These are phyloP conservation scores for Lordiphosa andalusiaca DNA, from an alignment of 2,888 invertebrate species.

Conservation along the genomic window DNA sequence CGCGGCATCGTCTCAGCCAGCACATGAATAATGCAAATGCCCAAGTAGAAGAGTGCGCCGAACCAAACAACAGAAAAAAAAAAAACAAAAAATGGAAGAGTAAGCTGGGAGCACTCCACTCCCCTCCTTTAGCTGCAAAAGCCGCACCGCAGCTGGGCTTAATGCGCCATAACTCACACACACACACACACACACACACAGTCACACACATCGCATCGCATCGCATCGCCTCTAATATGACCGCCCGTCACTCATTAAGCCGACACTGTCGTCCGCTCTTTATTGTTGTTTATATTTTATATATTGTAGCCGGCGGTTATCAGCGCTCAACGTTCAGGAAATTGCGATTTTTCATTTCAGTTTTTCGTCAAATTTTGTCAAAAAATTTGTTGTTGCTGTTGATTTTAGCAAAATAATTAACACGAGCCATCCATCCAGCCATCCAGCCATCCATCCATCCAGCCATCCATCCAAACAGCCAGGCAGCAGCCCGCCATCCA, in stretches of 20 bases:
- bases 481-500: slow-evolving; percentile 2
- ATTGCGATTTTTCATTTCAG: slow-evolving; percentile 71
- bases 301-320: slow-evolving; percentile 60
- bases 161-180: slow-evolving; percentile 63
- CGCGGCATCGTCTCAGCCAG: slow-evolving; percentile 29
- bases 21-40: slow-evolving; percentile 69
- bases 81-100: not conserved
- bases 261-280: slow-evolving; percentile 48
- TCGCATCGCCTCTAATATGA: slow-evolving; percentile 63
- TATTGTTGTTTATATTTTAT: slow-evolving; percentile 28
- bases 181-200: slow-evolving; percentile 35
- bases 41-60: slow-evolving; percentile 34
- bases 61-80: slow-evolving; percentile 7
- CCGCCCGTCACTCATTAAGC: slow-evolving; percentile 72
- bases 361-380: slow-evolving; percentile 67
- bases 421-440: slow-evolving; percentile 32
- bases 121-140: slow-evolving; percentile 8
- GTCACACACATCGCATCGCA: slow-evolving; percentile 18
- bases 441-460: slow-evolving; percentile 21
- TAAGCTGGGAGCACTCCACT: not conserved
- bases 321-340: slow-evolving; percentile 56
- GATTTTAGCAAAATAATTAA: slow-evolving; percentile 70
- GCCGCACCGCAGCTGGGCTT: slow-evolving; percentile 48
- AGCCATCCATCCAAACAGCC: slow-evolving; percentile 18
- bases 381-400: slow-evolving; percentile 49